These are phyloP conservation scores for Aplysina aerophoba DNA, from an alignment of 37 sponge, comb jelly and placozoan species.

Conservation along the genomic window DNA sequence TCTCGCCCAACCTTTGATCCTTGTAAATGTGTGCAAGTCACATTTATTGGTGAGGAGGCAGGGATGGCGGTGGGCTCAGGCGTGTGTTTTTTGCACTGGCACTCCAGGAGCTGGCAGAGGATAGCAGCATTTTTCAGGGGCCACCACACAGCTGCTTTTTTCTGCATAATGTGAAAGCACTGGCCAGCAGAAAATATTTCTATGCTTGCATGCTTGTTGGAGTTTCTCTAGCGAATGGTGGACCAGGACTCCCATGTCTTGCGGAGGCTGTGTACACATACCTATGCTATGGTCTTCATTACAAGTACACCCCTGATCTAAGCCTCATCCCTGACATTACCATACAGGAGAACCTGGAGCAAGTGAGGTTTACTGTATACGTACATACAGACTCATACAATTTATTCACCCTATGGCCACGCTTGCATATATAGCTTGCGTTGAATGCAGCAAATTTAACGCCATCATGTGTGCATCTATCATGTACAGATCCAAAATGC, in stretches of 20 bases:
- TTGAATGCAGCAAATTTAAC: too few relatives aligned
- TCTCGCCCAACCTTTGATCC: conserved; percentile 3
- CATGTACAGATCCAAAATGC: neutral
- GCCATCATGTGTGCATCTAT: too few relatives aligned
- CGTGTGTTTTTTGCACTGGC: neutral
- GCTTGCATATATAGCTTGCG: too few relatives aligned
- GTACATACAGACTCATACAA: neutral
- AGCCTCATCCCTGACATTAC: neutral
- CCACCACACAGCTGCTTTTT: neutral
- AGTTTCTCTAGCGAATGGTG: conserved; percentile 31
- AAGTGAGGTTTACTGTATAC: neutral
- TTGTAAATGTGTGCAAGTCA: neutral
- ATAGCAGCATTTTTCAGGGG: neutral
- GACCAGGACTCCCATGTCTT: conserved; percentile 25
- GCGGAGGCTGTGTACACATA: conserved; percentile 19
- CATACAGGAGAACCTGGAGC: neutral
- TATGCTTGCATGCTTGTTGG: conserved; percentile 9
- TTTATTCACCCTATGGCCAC: too few relatives aligned
- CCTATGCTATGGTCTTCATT: conserved; percentile 4
- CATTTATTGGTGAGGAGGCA: conserved; percentile 43
- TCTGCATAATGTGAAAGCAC: conserved; percentile 28
- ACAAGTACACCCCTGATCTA: neutral
- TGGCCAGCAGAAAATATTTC: conserved; percentile 10
- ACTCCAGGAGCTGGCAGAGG: neutral
- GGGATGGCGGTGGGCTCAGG: conserved; percentile 15